These are phyloP conservation scores for Zeugodacus cucurbitae DNA, from an alignment of 1,140 invertebrate genomes.

Conservation along the genomic window DNA sequence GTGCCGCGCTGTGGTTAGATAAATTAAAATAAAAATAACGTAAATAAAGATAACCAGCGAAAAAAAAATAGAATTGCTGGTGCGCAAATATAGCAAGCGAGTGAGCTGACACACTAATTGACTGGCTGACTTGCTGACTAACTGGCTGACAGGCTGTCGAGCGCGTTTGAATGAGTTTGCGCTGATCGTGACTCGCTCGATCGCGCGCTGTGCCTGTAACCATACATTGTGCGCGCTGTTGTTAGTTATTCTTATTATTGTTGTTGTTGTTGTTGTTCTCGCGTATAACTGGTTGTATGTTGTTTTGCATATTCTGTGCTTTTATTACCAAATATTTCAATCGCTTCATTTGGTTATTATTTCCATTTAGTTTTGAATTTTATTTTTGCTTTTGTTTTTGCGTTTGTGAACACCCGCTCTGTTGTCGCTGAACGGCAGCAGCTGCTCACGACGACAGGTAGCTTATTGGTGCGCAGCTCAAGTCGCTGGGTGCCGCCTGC, in stretches of 20 bases:
- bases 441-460: background rate
- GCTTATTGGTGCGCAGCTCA: background rate
- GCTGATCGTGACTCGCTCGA: background rate
- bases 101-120: background rate
- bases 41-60: background rate
- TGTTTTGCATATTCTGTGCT: constrained; percentile 17
- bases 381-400: background rate
- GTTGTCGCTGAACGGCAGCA: background rate
- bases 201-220: background rate
- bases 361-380: background rate
- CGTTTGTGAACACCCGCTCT: background rate
- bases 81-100: background rate
- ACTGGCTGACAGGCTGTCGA: background rate
- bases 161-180: background rate
- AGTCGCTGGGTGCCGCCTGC: background rate
- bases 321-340: background rate
- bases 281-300: background rate
- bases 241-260: background rate
- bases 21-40: background rate
- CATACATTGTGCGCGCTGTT: background rate
- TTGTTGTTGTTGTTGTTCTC: too few relatives aligned
- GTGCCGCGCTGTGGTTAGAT: background rate
- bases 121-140: background rate
- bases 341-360: background rate
- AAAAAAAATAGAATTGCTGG: background rate